Base-by-base conservation (phyloP, 2,797 vertebrate species). In the Acridotheres tristis region DNA sequence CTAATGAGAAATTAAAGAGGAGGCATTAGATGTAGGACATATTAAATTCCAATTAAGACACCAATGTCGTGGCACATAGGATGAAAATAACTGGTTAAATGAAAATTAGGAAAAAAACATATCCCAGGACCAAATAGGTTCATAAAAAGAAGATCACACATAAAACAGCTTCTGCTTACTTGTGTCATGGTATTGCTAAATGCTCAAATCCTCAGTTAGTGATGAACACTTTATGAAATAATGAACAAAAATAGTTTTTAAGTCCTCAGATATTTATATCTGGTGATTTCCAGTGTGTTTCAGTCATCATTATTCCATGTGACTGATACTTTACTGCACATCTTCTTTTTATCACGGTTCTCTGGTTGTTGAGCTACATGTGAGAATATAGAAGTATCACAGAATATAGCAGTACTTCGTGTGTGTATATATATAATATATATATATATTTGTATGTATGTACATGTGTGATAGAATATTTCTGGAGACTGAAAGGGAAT, bases 1-100 rank as follows among this genome's bases (percentile, higher is more conserved):
- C 43, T 85, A 87, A 84, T 67, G 54, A 71, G 83, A 90, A 76
- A 75, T 88, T 86, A 58, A 92, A 90, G 50, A 66, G 22, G 75
- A 54, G 5, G 4, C 13, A 50, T 71, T 74, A 77, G 5, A 67
- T 85, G 18, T 32, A 83, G 48, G 30, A 42, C 11, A 11, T 53
- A 54, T 23, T 34, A 68, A 81, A 83, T 57, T 88, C 53, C 57
- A 72, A 4, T 77, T 63, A 83, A 77, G 58, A 59, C 48, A 36
- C 25, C 11, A 59, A 5, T 63, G 19, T 30, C 34, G 14, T 83
- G 40, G 8, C 19, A n/a, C 14, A n/a, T 13, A 63, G 16, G 13
- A 54, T 77, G 53, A 68, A 86, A 85, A 65, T 65, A 53, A 73
- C 62, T 62, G 15, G 18, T 36, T 87, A 82, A 79, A 79, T 55